Conservation (phyloP, 2,888 invertebrate genomes). For the Lithophane leautieri region DNA sequence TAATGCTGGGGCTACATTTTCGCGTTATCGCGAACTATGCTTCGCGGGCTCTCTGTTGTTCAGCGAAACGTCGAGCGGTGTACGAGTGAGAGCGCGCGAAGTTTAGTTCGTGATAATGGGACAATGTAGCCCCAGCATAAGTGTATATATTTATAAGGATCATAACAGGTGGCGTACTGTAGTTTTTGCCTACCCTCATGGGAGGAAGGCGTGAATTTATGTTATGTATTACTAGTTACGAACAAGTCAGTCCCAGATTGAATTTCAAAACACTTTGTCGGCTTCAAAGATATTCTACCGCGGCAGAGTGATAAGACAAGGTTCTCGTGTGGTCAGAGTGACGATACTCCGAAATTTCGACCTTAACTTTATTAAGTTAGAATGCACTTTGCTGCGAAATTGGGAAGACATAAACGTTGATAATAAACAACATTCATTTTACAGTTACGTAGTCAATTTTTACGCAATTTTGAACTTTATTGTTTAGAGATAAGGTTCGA, state of each 20-base stretch:
- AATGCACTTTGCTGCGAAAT: slow-evolving; percentile 47
- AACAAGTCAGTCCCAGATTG: slow-evolving; percentile 47
- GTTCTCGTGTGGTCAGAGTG: slow-evolving; percentile 42
- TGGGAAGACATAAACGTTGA: slow-evolving; percentile 49
- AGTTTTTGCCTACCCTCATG: too few species aligned
- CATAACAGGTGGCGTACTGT: too few species aligned
- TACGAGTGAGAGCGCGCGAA: too few species aligned
- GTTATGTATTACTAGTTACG: slow-evolving; percentile 12
- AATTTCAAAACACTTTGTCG: slow-evolving; percentile 58
- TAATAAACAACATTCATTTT: slow-evolving; percentile 23
- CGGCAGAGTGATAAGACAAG: slow-evolving; percentile 47
- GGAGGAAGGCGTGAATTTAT: too few species aligned
- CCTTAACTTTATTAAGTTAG: slow-evolving; percentile 35
- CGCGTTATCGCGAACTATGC: too few species aligned
- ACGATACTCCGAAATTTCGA: slow-evolving; percentile 26
- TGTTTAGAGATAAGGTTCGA: background rate
- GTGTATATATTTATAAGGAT: too few species aligned
- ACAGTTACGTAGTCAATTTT: background rate
- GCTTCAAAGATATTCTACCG: slow-evolving; percentile 53
- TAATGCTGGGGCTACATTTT: too few species aligned
- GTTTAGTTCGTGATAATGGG: too few species aligned
- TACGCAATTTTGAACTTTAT: slow-evolving; percentile 17
- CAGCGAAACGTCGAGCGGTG: too few species aligned
- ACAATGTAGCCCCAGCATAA: too few species aligned
- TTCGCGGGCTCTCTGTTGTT: too few species aligned